Percentiles rank a stretch among this genome's conserved stretches.
Conservation (phyloP, 2,113 vertebrate species). For the Larimichthys crocea region DNA sequence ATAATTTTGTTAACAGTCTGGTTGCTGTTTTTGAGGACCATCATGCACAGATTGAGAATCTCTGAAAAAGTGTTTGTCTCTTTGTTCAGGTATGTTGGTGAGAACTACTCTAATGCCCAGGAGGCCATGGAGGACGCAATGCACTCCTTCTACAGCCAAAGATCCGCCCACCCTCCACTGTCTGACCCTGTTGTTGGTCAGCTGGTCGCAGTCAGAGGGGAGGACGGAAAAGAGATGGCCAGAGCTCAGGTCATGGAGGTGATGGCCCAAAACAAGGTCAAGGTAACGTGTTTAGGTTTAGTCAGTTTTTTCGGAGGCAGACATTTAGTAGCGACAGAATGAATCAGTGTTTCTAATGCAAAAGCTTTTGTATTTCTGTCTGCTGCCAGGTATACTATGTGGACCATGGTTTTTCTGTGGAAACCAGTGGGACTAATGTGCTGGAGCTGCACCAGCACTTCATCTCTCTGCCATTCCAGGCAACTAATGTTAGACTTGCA, state of each 20-base stretch:
- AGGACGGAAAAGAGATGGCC: constrained; percentile 88
- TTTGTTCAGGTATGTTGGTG: constrained; percentile 89
- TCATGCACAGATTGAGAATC: background rate
- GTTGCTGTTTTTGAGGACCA: background rate
- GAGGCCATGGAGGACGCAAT: constrained; percentile 93
- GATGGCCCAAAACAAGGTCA: constrained; percentile 80
- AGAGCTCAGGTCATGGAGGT: constrained; percentile 88
- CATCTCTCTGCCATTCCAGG: constrained; percentile 90
- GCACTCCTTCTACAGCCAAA: constrained; percentile 86
- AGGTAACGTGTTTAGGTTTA: constrained; percentile 81
- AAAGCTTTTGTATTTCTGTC: constrained; percentile 6
- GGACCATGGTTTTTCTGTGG: constrained; percentile 92
- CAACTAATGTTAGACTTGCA: constrained; percentile 90
- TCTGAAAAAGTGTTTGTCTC: background rate
- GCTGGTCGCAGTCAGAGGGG: constrained; percentile 87
- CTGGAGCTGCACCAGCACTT: constrained; percentile 87
- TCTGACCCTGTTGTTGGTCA: constrained; percentile 81
- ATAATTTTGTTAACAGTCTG: background rate
- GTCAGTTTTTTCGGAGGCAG: background rate
- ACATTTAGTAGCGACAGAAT: background rate
- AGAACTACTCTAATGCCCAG: constrained; percentile 90
- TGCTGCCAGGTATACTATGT: constrained; percentile 89
- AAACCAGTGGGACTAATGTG: constrained; percentile 82
- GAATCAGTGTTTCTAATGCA: background rate
- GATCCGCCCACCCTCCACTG: constrained; percentile 45